These are phyloP conservation scores for Synergus japonicus DNA, from an alignment of 2,888 invertebrate species.

Conservation along the genomic window DNA sequence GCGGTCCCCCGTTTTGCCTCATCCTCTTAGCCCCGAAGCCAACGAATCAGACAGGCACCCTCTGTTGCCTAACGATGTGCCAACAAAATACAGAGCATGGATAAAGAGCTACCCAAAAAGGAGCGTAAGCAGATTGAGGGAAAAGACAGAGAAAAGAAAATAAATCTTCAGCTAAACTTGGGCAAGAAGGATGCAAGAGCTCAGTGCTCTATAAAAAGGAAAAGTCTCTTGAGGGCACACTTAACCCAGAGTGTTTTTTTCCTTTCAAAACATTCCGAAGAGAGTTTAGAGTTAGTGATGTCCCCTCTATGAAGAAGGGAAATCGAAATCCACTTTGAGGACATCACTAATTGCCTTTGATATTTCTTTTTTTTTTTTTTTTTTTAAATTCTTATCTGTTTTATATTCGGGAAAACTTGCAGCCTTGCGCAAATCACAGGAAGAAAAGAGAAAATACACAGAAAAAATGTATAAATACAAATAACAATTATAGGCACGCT, in stretches of 20 bases:
- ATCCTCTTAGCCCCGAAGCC: conserved; percentile 50
- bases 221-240: conserved; percentile 29
- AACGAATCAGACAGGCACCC: conserved; percentile 64
- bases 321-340: background rate
- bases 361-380: background rate
- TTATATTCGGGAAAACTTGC: too few species aligned
- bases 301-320: background rate
- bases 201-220: conserved; percentile 31
- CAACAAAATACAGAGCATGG: conserved; percentile 73
- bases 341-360: conserved; percentile 19
- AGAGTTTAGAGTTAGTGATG: background rate
- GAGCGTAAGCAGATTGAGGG: conserved; percentile 73
- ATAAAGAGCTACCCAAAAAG: conserved; percentile 68
- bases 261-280: conserved; percentile 27
- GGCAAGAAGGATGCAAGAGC: conserved; percentile 16
- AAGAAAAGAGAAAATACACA: too few species aligned
- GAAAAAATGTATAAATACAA: background rate
- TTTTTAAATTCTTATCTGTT: too few species aligned
- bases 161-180: conserved; percentile 31
- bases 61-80: conserved; percentile 75
- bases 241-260: conserved; percentile 18
- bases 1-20: conserved; percentile 50
- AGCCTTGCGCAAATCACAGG: too few species aligned
- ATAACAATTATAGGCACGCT: background rate
- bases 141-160: conserved; percentile 53